Conservation (phyloP, 23 tunicate species). For the Halocynthia roretzi region DNA sequence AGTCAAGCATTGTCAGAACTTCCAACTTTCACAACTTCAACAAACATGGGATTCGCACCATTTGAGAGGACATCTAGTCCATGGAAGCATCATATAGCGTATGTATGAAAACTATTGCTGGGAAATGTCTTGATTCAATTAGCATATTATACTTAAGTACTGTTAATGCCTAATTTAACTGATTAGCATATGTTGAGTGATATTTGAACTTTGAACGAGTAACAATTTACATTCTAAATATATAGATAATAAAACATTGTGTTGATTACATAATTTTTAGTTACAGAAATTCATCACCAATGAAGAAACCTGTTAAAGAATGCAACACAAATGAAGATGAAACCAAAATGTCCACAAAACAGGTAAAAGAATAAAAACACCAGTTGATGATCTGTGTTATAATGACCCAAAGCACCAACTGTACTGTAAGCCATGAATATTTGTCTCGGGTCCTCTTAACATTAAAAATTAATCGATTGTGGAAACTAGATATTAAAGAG, state of each 20-base stretch:
- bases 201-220: no score
- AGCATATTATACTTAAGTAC: no score
- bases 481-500: no score
- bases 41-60: slow-evolving; percentile 25
- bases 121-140: not conserved
- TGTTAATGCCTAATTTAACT: no score
- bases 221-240: no score
- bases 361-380: not conserved
- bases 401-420: no score
- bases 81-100: slow-evolving; percentile 28
- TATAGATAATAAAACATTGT: not conserved
- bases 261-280: not conserved
- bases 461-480: no score
- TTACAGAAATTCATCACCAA: slow-evolving; percentile 18
- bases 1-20: slow-evolving; percentile 8
- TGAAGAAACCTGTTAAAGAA: not conserved
- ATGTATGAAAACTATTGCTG: not conserved
- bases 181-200: no score
- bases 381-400: no score
- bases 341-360: slow-evolving; percentile 19
- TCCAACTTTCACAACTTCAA: slow-evolving; percentile 11
- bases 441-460: no score
- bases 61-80: slow-evolving; percentile 24
- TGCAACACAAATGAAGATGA: slow-evolving; percentile 8
- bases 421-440: no score